Conservation (phyloP, 2,797 vertebrate species). For the Gobio occitaniae region DNA sequence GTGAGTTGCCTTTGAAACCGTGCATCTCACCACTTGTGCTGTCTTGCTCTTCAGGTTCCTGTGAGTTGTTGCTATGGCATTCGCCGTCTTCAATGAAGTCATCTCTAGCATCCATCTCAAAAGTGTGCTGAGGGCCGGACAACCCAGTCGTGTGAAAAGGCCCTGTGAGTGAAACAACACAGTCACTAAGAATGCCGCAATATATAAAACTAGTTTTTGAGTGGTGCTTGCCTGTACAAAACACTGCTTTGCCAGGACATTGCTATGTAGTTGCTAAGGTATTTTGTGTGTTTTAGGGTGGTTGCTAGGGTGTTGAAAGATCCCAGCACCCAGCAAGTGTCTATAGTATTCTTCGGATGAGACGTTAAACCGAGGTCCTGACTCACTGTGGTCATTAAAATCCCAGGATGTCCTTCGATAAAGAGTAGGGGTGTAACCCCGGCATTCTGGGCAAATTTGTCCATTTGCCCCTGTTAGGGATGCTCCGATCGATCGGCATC, state of each 20-base stretch:
- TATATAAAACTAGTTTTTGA: neutral
- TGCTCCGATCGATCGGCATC: too few species aligned
- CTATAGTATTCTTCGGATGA: neutral
- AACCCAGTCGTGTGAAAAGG: conserved; percentile 82
- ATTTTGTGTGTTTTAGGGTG: neutral
- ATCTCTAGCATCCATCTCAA: conserved; percentile 83
- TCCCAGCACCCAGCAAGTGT: neutral
- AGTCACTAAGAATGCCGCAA: neutral
- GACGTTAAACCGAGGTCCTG: too few species aligned
- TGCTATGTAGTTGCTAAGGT: neutral
- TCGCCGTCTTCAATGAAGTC: conserved; percentile 81
- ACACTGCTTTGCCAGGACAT: neutral
- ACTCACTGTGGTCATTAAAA: too few species aligned
- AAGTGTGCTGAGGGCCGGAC: conserved; percentile 77
- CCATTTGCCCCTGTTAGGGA: too few species aligned
- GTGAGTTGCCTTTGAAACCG: neutral
- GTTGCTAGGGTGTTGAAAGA: neutral
- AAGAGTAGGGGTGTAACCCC: too few species aligned
- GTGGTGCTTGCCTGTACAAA: neutral
- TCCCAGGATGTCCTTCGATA: too few species aligned
- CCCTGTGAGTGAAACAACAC: conserved; percentile 67
- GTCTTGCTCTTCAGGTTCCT: conserved; percentile 80
- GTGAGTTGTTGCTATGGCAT: conserved; percentile 82
- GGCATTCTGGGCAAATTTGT: too few species aligned
- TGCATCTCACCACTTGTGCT: conserved; percentile 77